Percentiles rank a stretch among this genome's conserved stretches.
Evolutionary conservation across 2,797 vertebrate genomes (phyloP).

Genomic region (Garrulus glandarius): DNA sequence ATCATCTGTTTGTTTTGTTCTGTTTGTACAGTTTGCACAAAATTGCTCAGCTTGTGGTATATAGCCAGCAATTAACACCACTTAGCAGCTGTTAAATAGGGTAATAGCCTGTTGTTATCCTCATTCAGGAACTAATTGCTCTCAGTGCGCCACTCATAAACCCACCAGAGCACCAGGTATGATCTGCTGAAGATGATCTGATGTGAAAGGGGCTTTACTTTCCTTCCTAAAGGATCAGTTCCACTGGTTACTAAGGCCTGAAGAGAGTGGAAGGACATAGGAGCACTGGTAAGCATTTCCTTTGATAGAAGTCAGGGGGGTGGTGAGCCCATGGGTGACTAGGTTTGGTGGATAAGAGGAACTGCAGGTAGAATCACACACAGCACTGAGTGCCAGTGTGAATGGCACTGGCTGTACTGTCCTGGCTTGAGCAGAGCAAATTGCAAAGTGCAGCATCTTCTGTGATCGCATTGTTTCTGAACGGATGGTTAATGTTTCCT

Average conservation of each 20-base stretch:
- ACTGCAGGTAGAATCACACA: not conserved
- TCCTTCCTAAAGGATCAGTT: not conserved
- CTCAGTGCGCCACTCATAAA: conserved; percentile 63
- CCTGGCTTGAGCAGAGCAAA: not conserved
- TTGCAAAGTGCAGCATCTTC: not conserved
- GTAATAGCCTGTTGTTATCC: conserved; percentile 69
- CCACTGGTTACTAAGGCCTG: not conserved
- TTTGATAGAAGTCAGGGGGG: fast-evolving
- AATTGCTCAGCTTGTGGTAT: conserved; percentile 67
- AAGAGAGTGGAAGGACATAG: not conserved
- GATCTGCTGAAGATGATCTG: conserved; percentile 39
- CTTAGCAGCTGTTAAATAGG: conserved; percentile 74
- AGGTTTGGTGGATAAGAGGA: not conserved
- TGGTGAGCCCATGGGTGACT: fast-evolving
- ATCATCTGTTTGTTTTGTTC: conserved; percentile 58
- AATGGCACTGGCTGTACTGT: fast-evolving
- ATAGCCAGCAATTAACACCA: conserved; percentile 74
- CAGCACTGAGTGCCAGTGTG: too few species aligned
- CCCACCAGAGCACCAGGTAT: conserved; percentile 48
- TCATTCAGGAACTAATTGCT: conserved; percentile 73
- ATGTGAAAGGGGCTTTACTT: not conserved
- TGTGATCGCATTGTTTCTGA: fast-evolving
- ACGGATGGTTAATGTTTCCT: not conserved
- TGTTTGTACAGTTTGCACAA: conserved; percentile 59
- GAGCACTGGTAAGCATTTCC: not conserved